Percentiles rank a stretch among this genome's conserved stretches.
Conservation (phyloP, 2,888 invertebrate genomes). For the Lochmaea crataegi region DNA sequence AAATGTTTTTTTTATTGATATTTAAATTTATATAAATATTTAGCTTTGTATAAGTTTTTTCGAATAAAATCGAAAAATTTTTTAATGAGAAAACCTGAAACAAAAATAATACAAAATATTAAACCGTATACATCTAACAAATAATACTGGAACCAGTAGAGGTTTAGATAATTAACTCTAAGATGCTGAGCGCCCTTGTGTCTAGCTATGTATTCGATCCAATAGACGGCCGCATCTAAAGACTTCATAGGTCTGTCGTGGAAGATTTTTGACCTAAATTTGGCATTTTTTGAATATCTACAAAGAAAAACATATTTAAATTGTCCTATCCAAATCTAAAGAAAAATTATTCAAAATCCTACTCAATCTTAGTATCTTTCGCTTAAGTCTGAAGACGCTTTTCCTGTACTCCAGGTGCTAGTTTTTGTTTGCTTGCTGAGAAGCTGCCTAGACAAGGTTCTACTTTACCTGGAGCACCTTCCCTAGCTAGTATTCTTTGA, state of each 20-base stretch:
- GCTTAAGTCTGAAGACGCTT: no score
- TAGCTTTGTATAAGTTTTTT: not conserved
- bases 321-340: no score
- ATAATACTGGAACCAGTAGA: constrained; percentile 53
- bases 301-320: not conserved
- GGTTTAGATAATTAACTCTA: constrained; percentile 44
- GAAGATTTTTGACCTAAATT: constrained; percentile 48
- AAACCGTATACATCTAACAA: constrained; percentile 51
- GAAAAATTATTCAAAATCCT: no score
- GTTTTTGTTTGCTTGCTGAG: no score
- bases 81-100: constrained; percentile 5
- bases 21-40: not conserved
- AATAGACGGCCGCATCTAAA: constrained; percentile 49
- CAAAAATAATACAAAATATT: constrained; percentile 3
- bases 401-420: no score
- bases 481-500: no score
- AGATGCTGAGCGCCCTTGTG: constrained; percentile 54
- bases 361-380: no score
- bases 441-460: no score
- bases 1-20: not conserved
- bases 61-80: not conserved
- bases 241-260: constrained; percentile 50
- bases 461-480: no score
- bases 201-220: constrained; percentile 53
- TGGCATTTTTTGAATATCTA: constrained; percentile 49